phyloP scores from a whole-genome alignment of 2,113 vertebrate species.

The Capricornis sumatraensis region DNA sequence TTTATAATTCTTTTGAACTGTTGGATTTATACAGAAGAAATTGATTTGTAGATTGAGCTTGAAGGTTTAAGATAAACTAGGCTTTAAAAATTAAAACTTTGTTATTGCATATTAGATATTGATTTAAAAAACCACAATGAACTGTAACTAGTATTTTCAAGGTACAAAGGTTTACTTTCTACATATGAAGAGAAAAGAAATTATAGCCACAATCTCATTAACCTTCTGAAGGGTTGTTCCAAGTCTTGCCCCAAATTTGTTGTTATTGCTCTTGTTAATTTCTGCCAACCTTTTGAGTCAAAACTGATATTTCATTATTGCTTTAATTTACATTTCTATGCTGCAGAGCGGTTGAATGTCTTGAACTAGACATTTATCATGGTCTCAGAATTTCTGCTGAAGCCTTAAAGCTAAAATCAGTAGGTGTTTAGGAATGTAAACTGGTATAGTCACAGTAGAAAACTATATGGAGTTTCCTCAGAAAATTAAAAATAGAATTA shows the following conservation, averaged over 20 bases:
- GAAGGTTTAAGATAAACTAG: not conserved
- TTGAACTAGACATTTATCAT: not conserved
- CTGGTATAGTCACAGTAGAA: not conserved
- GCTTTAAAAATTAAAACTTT: slow-evolving; percentile 13
- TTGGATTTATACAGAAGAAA: not conserved
- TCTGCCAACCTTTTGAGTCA: not conserved
- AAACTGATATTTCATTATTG: not conserved
- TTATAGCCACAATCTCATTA: not conserved
- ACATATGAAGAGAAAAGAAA: not conserved
- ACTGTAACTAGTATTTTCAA: not conserved
- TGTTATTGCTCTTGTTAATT: not conserved
- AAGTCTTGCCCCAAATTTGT: too few relatives aligned
- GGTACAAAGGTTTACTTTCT: not conserved
- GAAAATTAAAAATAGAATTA: not conserved
- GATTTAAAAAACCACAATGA: not conserved
- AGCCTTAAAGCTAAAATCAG: not conserved
- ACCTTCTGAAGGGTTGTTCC: not conserved
- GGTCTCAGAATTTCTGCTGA: not conserved
- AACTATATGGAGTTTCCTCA: not conserved
- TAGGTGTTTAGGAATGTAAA: not conserved
- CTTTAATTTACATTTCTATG: not conserved
- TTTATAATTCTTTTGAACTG: not conserved
- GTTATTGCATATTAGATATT: not conserved
- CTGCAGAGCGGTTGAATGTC: not conserved
- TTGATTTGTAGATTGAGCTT: not conserved